phyloP scores from a whole-genome alignment of 2,797 vertebrate genomes.

The Cirrhinus mrigala region DNA sequence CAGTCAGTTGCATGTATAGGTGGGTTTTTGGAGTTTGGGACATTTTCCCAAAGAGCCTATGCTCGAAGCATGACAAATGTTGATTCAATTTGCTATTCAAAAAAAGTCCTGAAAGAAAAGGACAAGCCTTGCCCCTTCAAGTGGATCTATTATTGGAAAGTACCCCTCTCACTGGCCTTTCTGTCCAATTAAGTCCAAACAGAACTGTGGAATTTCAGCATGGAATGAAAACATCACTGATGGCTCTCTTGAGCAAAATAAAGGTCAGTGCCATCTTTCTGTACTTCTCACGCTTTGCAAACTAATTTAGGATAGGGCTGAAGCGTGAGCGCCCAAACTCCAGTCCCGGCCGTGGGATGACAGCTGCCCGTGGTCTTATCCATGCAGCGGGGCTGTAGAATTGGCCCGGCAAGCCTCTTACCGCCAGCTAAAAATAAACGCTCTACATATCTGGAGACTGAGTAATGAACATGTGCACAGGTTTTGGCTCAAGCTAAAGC shows the following conservation, averaged over 20 bases:
- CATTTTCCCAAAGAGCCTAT: background rate
- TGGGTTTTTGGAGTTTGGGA: background rate
- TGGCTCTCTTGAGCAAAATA: conserved; percentile 26
- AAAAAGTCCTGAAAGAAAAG: background rate
- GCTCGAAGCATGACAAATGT: background rate
- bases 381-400: background rate
- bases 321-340: background rate
- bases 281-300: conserved; percentile 2
- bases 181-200: conserved; percentile 41
- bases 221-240: conserved; percentile 37
- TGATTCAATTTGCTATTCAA: background rate
- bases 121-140: background rate
- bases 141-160: conserved; percentile 26
- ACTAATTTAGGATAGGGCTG: conserved; percentile 28
- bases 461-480: conserved; percentile 37
- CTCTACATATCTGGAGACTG: conserved; percentile 37
- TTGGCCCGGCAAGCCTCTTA: conserved; percentile 34
- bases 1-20: background rate
- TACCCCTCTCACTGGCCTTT: conserved; percentile 12
- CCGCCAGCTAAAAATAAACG: conserved; percentile 45
- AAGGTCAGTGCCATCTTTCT: conserved; percentile 19
- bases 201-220: conserved; percentile 2
- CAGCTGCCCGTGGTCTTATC: conserved; percentile 27
- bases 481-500: conserved; percentile 18
- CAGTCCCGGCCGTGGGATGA: background rate